These are phyloP conservation scores for Ophioninae sp. DNA, from an alignment of 2,888 invertebrate species.

Conservation along the genomic window DNA sequence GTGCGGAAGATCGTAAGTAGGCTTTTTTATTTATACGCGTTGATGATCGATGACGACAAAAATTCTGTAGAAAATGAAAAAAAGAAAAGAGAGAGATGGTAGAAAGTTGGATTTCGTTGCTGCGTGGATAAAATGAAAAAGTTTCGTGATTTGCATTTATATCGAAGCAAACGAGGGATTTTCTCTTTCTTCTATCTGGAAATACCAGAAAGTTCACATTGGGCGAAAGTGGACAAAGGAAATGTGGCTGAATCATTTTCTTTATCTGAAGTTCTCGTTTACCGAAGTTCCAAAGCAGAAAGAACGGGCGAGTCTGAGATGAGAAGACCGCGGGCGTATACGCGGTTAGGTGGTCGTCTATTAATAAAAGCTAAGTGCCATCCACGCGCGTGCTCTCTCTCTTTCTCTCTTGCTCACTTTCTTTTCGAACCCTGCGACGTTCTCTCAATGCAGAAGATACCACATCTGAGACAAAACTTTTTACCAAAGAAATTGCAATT, in stretches of 20 bases:
- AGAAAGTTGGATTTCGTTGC: not conserved
- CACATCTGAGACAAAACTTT: conserved; percentile 47
- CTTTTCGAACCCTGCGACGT: conserved; percentile 22
- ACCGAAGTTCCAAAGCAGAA: conserved; percentile 47
- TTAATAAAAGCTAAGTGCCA: conserved; percentile 63
- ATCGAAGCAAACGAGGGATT: conserved; percentile 61
- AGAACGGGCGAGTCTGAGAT: conserved; percentile 53
- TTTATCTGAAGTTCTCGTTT: conserved; percentile 60
- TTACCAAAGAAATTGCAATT: conserved; percentile 23
- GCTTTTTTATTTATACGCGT: conserved; percentile 26
- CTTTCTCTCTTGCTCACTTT: conserved; percentile 10
- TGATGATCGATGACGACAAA: conserved; percentile 1
- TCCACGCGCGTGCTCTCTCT: conserved; percentile 51
- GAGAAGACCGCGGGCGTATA: conserved; percentile 50
- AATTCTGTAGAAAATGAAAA: not conserved
- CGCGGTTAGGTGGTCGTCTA: conserved; percentile 63
- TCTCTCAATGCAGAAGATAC: conserved; percentile 10
- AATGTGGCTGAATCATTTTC: conserved; percentile 71
- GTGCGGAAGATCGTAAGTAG: conserved; percentile 23
- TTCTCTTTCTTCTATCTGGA: conserved; percentile 31
- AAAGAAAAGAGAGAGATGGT: not conserved
- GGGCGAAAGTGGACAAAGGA: conserved; percentile 68
- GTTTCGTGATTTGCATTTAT: conserved; percentile 35
- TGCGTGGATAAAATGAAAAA: conserved; percentile 17
- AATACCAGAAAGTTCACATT: conserved; percentile 6